phyloP scores from a whole-genome alignment of 1,140 invertebrate genomes.

The Drosophila oshimai region DNA sequence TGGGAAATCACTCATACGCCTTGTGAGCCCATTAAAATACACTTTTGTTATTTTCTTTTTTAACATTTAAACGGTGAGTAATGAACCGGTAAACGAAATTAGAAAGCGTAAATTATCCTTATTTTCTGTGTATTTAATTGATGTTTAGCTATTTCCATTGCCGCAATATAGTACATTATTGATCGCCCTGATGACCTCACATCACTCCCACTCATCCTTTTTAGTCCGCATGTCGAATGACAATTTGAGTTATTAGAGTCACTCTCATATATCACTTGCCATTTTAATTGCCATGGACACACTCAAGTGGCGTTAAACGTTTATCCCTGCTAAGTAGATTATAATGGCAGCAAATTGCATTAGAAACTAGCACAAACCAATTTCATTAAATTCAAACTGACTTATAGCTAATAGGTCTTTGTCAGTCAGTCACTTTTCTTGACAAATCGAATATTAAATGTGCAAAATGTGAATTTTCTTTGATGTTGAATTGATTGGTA shows the following conservation, averaged over 20 bases:
- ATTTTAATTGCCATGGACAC: conserved; percentile 62
- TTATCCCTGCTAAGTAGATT: neutral
- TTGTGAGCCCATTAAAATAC: neutral
- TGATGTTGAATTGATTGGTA: neutral
- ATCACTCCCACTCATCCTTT: neutral
- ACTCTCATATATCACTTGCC: conserved; percentile 54
- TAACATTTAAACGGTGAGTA: neutral
- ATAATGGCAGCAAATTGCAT: neutral
- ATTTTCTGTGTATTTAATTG: conserved; percentile 20
- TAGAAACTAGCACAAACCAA: neutral
- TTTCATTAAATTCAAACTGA: too few species aligned
- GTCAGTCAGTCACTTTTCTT: neutral
- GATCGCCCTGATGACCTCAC: conserved; percentile 15
- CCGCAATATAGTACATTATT: conserved; percentile 25
- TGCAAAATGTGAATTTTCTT: neutral
- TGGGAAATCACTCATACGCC: conserved; percentile 8
- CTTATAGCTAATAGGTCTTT: too few species aligned
- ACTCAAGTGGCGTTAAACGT: conserved; percentile 28
- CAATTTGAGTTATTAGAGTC: conserved; percentile 55
- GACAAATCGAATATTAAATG: neutral
- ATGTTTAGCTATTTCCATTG: conserved; percentile 7
- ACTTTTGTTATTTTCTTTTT: neutral
- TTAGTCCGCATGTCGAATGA: conserved; percentile 5
- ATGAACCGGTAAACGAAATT: neutral
- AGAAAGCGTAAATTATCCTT: neutral